Percentiles rank a stretch among this genome's conserved stretches.
Evolutionary conservation across 2,888 invertebrate genomes (phyloP).

Genomic region (Malachius bipustulatus): DNA sequence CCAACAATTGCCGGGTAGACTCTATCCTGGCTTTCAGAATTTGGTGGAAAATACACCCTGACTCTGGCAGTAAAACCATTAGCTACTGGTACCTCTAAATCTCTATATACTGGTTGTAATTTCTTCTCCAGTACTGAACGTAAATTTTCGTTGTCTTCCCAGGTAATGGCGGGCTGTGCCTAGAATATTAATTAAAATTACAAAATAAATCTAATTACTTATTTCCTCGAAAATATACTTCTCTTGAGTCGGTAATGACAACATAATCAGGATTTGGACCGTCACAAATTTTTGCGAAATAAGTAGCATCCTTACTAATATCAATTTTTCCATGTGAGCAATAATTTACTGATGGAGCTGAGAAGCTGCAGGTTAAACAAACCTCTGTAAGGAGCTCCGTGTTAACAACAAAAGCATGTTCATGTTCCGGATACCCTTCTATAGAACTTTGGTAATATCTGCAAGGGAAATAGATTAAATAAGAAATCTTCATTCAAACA

Average conservation of each 20-base stretch:
- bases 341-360: constrained; percentile 43
- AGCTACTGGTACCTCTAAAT: constrained; percentile 32
- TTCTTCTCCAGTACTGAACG: constrained; percentile 41
- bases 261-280: constrained; percentile 52
- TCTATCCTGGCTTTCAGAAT: constrained; percentile 36
- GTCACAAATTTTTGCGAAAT: constrained; percentile 55
- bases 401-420: constrained; percentile 49
- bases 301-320: constrained; percentile 49
- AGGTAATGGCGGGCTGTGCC: constrained; percentile 26
- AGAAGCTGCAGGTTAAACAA: constrained; percentile 60
- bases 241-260: too few species aligned
- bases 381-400: constrained; percentile 22
- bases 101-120: constrained; percentile 43
- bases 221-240: too few species aligned
- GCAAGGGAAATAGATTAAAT: constrained; percentile 16
- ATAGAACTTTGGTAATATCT: constrained; percentile 66
- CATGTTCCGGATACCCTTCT: constrained; percentile 50
- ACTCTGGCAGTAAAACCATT: constrained; percentile 47
- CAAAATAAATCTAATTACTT: not conserved
- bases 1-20: constrained; percentile 62
- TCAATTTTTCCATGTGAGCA: constrained; percentile 48
- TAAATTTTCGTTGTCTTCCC: constrained; percentile 47
- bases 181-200: constrained; percentile 14
- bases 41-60: constrained; percentile 55
- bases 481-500: constrained; percentile 2